phyloP scores from a whole-genome alignment of 2,113 vertebrate species.

The Urocynchramus pylzowi region DNA sequence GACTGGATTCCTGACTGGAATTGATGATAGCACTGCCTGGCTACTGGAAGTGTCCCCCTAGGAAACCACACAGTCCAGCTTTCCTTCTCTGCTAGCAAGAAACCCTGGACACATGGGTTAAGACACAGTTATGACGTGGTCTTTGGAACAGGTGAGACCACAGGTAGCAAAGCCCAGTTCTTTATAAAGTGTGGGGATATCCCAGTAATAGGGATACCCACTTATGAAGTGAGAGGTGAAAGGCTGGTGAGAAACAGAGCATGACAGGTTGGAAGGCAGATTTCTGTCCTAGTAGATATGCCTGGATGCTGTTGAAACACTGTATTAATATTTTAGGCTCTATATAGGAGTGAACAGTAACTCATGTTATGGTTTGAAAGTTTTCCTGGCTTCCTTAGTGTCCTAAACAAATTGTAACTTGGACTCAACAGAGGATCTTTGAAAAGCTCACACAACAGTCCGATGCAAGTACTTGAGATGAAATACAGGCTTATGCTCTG shows the following conservation, averaged over 20 bases:
- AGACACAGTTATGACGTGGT: not conserved
- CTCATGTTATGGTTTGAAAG: not conserved
- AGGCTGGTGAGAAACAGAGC: not conserved
- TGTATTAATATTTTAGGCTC: not conserved
- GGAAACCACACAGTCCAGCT: not conserved
- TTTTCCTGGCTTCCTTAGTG: not conserved
- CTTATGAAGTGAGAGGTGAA: too few relatives aligned
- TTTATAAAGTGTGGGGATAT: not conserved
- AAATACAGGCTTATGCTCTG: not conserved
- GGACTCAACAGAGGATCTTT: not conserved
- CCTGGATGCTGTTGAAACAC: not conserved
- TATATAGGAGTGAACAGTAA: not conserved
- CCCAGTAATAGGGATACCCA: too few relatives aligned
- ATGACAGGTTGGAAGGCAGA: not conserved
- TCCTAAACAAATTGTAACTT: not conserved
- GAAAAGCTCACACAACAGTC: not conserved
- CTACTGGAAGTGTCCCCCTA: not conserved
- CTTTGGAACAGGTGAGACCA: not conserved
- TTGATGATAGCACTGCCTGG: not conserved
- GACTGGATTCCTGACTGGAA: not conserved
- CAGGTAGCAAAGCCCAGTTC: not conserved
- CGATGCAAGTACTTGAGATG: not conserved
- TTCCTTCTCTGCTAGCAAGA: not conserved
- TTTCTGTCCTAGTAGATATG: not conserved
- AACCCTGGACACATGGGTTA: not conserved